Evolutionary conservation across 64 coral and sea anemone genomes (phyloP).

Genomic region (Dendronephthya gigantea): DNA sequence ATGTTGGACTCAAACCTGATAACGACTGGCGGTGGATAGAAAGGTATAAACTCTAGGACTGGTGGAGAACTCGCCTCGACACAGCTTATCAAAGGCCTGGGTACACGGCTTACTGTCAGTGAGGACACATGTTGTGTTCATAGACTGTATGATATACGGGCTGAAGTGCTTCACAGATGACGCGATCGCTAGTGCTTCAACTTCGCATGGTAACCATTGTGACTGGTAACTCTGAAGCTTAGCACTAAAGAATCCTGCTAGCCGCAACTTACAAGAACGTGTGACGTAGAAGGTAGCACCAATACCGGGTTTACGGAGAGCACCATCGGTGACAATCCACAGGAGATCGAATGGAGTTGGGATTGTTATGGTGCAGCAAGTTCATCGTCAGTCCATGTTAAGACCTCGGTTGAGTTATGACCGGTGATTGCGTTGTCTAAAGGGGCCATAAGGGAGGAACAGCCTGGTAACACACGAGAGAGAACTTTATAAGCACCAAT

Average conservation of each 20-base stretch:
- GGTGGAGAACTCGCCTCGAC: not conserved
- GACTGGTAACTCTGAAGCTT: not conserved
- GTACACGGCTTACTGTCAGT: not conserved
- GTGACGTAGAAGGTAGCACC: too few relatives aligned
- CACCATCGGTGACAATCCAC: too few relatives aligned
- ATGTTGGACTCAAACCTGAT: not conserved
- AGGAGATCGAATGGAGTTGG: too few relatives aligned
- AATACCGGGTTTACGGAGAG: too few relatives aligned
- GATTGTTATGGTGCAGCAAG: too few relatives aligned
- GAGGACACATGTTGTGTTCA: not conserved
- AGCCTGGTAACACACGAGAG: too few relatives aligned
- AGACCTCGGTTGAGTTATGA: too few relatives aligned
- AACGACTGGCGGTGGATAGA: not conserved
- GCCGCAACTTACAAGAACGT: not conserved
- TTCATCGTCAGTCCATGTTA: too few relatives aligned
- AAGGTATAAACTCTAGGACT: not conserved
- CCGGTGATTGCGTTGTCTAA: too few relatives aligned
- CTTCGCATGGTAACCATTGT: not conserved
- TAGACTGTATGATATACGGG: constrained; percentile 8
- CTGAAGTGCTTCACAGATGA: not conserved
- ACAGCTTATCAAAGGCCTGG: constrained; percentile 19
- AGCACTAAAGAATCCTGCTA: not conserved
- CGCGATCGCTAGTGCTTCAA: not conserved
- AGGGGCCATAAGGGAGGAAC: too few relatives aligned
- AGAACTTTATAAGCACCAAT: too few relatives aligned